A percentile compares a stretch with the other conserved stretches of the same genome.
These are phyloP conservation scores for Magallana nippona DNA, from an alignment of 2,888 invertebrate species.

Conservation along the genomic window DNA sequence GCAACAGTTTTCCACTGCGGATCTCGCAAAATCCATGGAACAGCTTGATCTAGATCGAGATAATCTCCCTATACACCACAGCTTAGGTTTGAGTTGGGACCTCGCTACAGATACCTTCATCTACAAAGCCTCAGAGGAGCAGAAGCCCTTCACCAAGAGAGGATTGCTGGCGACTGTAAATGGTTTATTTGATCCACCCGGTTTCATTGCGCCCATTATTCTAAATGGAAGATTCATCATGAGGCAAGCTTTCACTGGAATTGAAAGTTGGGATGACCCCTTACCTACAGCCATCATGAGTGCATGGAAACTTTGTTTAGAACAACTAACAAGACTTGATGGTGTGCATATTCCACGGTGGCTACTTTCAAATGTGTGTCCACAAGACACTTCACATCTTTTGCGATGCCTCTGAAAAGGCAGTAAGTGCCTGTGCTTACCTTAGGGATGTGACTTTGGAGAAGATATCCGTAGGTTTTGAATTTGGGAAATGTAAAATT, in stretches of 20 bases:
- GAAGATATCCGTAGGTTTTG: conserved; percentile 46
- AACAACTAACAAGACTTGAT: conserved; percentile 37
- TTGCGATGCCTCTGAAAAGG: conserved; percentile 61
- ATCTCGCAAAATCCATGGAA: conserved; percentile 41
- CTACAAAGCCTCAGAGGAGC: neutral
- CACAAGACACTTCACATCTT: conserved; percentile 51
- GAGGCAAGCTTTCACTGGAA: conserved; percentile 33
- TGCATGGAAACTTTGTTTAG: conserved; percentile 45
- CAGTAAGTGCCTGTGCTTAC: conserved; percentile 59
- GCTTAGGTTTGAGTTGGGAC: conserved; percentile 43
- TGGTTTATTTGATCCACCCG: conserved; percentile 48
- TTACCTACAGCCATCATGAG: neutral
- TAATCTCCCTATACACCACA: conserved; percentile 37
- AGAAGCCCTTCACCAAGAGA: conserved; percentile 46
- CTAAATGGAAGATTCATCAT: conserved; percentile 47
- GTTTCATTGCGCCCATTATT: conserved; percentile 44
- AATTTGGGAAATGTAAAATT: conserved; percentile 60
- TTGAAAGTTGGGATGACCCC: conserved; percentile 45
- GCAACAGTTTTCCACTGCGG: conserved; percentile 37
- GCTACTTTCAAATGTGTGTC: neutral
- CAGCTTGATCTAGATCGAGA: conserved; percentile 32
- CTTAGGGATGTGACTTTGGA: conserved; percentile 39
- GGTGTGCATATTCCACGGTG: conserved; percentile 40
- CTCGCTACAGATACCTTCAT: conserved; percentile 35
- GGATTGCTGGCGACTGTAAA: conserved; percentile 47